Evolutionary conservation across 2,888 invertebrate genomes (phyloP).

Genomic region (Lucinisca nassula): DNA sequence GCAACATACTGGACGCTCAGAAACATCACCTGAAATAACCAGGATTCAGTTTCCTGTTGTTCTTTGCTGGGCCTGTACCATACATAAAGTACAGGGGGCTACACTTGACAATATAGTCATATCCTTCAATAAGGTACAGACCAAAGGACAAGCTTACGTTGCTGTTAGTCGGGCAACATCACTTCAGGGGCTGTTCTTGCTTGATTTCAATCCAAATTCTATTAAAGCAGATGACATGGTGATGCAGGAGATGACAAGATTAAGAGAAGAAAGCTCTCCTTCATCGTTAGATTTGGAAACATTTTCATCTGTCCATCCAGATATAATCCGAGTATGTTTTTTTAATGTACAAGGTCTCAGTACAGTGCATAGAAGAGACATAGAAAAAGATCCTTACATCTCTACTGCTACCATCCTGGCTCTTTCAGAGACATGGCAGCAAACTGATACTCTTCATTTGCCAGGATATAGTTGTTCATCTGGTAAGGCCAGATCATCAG

Average conservation of each 20-base stretch:
- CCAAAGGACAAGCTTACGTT: constrained; percentile 48
- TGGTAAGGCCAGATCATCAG: no score
- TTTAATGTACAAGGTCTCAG: no score
- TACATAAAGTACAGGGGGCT: constrained; percentile 3
- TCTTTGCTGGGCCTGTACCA: constrained; percentile 50
- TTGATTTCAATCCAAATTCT: constrained; percentile 10
- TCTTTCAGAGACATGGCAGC: no score
- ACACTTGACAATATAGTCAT: constrained; percentile 37
- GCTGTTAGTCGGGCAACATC: constrained; percentile 49
- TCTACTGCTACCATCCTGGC: no score
- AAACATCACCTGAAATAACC: constrained; percentile 25
- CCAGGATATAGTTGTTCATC: no score
- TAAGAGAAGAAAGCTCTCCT: not conserved
- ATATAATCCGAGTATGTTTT: no score
- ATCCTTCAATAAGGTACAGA: constrained; percentile 25
- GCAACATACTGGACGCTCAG: no score
- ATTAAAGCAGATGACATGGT: not conserved
- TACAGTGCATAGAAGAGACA: no score
- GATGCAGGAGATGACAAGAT: not conserved
- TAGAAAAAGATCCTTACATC: no score
- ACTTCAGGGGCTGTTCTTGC: constrained; percentile 34
- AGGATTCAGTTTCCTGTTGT: constrained; percentile 48
- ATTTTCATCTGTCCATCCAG: no score
- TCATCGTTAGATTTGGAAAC: no score
- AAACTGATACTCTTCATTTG: no score